Base-by-base conservation (phyloP, 2,888 invertebrate genomes). In the Tetropium fuscum region DNA sequence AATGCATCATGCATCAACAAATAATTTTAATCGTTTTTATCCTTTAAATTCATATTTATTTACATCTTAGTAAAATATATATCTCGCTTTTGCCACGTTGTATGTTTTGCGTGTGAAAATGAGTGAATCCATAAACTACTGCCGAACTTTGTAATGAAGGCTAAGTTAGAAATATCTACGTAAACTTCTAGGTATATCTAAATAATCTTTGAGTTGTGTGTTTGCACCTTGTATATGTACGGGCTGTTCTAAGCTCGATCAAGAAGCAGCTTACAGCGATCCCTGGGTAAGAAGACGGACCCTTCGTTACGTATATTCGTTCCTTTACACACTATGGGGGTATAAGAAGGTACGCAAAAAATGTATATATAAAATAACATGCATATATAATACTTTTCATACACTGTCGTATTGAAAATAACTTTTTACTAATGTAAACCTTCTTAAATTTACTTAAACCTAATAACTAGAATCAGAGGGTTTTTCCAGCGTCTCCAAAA, bases 351-450 rank as follows among this genome's bases (percentile, higher is more conserved):
- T 73, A 73, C 72, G 66, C 72, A 71, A 73, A 72, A 72, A 64
- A 66, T 68, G 68, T 69, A 68, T 66, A 66, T 67, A 72, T 73
- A 72, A 73, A 75, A 75, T 74, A 73, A 71, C 74, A 75, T 74
- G 73, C 75, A 74, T n/a, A 69, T 71, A 64, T 69, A 72, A 71
- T 70, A 70, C 69, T 72, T 69, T 60, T 57, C 57, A 68, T 72
- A 71, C 69, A 68, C 66, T n/a, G 67, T 66, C 61, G 75, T 77
- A 77, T 74, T 76, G 74, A 77, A 78, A 79, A 78, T 77, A 79
- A 73, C 55, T 74, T 72, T 74, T 73, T 71, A 72, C 71, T 73
- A 71, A 70, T 67, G 48, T 66, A 60, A 60, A 59, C 47, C 63
- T 68, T 61, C 62, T 69, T 72, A 68, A 66, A 63, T 70, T 61